phyloP scores from a whole-genome alignment of 2,888 invertebrate species.

The Lepidocyrtoides sp. region DNA sequence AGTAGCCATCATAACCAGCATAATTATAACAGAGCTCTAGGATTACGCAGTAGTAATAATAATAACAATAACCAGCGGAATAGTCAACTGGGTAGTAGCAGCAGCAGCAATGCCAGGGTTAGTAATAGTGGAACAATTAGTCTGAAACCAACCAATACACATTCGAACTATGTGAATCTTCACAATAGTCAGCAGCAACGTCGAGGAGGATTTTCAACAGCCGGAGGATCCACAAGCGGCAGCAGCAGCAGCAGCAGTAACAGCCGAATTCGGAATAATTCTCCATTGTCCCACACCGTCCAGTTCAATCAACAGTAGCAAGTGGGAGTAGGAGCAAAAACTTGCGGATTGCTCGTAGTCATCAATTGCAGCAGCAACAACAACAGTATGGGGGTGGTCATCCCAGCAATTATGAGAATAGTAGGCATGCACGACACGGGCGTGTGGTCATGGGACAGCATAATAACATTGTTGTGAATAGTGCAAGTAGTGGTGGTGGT shows the following conservation, averaged over 20 bases:
- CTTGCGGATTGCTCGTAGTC: slow-evolving; percentile 70
- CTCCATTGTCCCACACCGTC: slow-evolving; percentile 77
- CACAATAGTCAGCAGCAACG: slow-evolving; percentile 68
- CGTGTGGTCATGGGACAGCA: slow-evolving; percentile 72
- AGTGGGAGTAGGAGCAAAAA: slow-evolving; percentile 71
- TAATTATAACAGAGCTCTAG: slow-evolving; percentile 74
- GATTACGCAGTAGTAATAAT: slow-evolving; percentile 68
- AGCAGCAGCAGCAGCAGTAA: slow-evolving; percentile 47
- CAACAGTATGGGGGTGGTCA: slow-evolving; percentile 55
- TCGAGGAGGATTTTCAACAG: slow-evolving; percentile 53
- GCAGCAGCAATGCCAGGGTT: slow-evolving; percentile 66
- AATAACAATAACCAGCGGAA: slow-evolving; percentile 64
- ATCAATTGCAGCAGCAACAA: slow-evolving; percentile 47
- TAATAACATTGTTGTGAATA: slow-evolving; percentile 70
- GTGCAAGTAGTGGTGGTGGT: slow-evolving; percentile 63
- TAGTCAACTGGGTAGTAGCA: slow-evolving; percentile 67
- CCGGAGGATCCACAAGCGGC: slow-evolving; percentile 37
- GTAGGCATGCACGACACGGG: slow-evolving; percentile 75
- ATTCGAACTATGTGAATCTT: slow-evolving; percentile 81
- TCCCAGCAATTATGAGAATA: slow-evolving; percentile 68
- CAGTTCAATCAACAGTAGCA: slow-evolving; percentile 76
- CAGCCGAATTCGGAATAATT: slow-evolving; percentile 56
- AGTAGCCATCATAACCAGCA: slow-evolving; percentile 63
- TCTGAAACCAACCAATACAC: slow-evolving; percentile 78
- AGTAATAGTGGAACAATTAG: slow-evolving; percentile 77